Evolutionary conservation across 2,888 invertebrate genomes (phyloP).

Genomic region (Dromius quadrimaculatus): DNA sequence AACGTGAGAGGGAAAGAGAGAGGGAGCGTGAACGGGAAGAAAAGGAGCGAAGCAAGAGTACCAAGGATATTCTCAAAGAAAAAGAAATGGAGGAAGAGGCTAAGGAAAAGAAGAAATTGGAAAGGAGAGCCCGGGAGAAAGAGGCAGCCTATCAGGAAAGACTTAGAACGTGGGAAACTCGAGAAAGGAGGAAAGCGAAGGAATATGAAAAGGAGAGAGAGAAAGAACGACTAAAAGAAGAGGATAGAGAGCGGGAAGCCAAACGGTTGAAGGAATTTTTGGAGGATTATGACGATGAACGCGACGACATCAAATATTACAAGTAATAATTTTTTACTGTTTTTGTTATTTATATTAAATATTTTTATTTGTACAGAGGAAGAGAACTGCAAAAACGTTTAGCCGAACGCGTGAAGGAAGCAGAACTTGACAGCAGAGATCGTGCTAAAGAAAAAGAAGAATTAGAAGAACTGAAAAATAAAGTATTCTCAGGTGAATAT

Average conservation of each 20-base stretch:
- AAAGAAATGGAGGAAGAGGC: slow-evolving; percentile 93
- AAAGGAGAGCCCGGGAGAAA: slow-evolving; percentile 93
- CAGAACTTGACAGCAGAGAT: slow-evolving; percentile 92
- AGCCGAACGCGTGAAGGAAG: slow-evolving; percentile 92
- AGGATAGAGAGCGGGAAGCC: slow-evolving; percentile 91
- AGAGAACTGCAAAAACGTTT: slow-evolving; percentile 91
- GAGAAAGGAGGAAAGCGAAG: slow-evolving; percentile 90
- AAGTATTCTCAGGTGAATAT: slow-evolving; percentile 78
- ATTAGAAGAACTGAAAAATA: slow-evolving; percentile 83
- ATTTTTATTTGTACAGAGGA: neutral
- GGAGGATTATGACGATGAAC: slow-evolving; percentile 98
- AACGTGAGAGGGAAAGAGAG: slow-evolving; percentile 67
- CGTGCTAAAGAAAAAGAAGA: slow-evolving; percentile 90
- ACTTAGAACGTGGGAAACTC: slow-evolving; percentile 82
- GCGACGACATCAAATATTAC: slow-evolving; percentile 97
- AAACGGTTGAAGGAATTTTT: slow-evolving; percentile 96
- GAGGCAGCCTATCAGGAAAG: slow-evolving; percentile 97
- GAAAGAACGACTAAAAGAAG: slow-evolving; percentile 85
- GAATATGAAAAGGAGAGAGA: slow-evolving; percentile 92
- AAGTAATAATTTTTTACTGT: slow-evolving; percentile 69
- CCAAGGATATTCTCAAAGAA: slow-evolving; percentile 77
- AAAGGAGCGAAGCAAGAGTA: slow-evolving; percentile 68
- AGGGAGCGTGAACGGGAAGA: slow-evolving; percentile 67
- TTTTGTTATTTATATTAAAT: slow-evolving; percentile 34
- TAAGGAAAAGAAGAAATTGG: slow-evolving; percentile 89